A percentile compares a stretch with the other conserved stretches of the same genome.
Evolutionary conservation across 1,140 invertebrate species (phyloP).

Genomic region (Apis dorsata): DNA sequence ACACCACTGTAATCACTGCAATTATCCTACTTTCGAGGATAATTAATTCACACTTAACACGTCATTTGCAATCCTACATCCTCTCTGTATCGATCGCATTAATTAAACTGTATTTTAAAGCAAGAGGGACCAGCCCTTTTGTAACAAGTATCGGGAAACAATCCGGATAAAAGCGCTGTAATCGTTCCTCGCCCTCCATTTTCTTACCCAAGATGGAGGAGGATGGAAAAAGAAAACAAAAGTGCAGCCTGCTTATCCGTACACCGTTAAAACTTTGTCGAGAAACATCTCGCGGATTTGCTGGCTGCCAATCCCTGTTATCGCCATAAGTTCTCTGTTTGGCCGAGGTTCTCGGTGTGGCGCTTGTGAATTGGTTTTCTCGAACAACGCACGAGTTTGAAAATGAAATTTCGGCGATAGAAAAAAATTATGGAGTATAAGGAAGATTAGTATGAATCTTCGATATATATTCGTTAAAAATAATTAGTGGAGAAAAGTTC

Average conservation of each 20-base stretch:
- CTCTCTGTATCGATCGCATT: neutral
- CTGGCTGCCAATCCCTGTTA: neutral
- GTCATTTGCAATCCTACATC: constrained; percentile 1
- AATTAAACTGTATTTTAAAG: constrained; percentile 23
- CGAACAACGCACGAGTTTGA: too few relatives aligned
- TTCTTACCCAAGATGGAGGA: neutral
- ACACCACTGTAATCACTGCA: constrained; percentile 1
- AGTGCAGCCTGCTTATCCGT: constrained; percentile 10
- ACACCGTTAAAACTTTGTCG: constrained; percentile 38
- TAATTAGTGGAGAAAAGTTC: too few relatives aligned
- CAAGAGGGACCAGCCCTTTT: neutral
- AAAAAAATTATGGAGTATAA: too few relatives aligned
- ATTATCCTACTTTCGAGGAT: constrained; percentile 1
- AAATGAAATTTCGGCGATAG: too few relatives aligned
- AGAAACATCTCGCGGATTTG: constrained; percentile 32
- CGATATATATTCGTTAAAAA: too few relatives aligned
- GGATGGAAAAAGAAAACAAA: neutral
- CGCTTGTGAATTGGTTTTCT: too few relatives aligned
- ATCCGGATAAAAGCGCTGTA: constrained; percentile 8
- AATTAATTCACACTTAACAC: constrained; percentile 26
- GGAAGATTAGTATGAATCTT: too few relatives aligned
- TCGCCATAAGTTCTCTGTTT: constrained; percentile 38
- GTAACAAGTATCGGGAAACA: neutral
- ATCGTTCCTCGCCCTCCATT: constrained; percentile 30
- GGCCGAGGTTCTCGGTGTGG: neutral